Percentiles rank a stretch among this genome's conserved stretches.
Evolutionary conservation across 2,888 invertebrate species (phyloP).

Genomic region (Agrochola litura): DNA sequence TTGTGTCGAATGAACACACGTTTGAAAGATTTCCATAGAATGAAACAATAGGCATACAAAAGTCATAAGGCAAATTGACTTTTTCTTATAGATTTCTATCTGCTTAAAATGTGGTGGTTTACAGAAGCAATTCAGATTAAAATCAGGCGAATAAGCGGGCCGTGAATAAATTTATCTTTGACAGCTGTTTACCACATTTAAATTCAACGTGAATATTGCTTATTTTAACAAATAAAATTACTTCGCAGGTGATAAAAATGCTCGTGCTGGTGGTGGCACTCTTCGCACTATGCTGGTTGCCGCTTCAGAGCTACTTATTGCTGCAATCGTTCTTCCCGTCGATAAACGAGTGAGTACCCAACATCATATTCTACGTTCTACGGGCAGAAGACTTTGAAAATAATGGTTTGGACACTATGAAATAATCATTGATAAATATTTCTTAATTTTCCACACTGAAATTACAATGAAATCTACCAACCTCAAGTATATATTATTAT

Average conservation of each 20-base stretch:
- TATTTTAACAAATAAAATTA: conserved; percentile 21
- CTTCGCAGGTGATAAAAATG: conserved; percentile 96
- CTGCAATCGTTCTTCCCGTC: conserved; percentile 92
- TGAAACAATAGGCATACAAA: neutral
- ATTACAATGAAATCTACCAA: neutral
- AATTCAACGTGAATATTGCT: neutral
- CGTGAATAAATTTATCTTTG: conserved; percentile 29
- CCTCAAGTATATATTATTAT: neutral
- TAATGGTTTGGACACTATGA: neutral
- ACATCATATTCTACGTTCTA: neutral
- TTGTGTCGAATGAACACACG: neutral
- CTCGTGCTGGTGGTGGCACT: conserved; percentile 95
- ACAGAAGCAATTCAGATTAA: conserved; percentile 27
- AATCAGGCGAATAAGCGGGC: conserved; percentile 1
- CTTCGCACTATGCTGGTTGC: conserved; percentile 96
- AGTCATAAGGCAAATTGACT: neutral
- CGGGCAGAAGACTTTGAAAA: neutral
- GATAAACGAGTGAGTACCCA: conserved; percentile 92
- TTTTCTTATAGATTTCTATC: neutral
- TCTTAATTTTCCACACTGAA: no score
- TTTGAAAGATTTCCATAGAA: neutral
- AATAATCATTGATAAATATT: neutral
- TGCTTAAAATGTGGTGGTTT: neutral
- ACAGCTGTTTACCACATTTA: conserved; percentile 14
- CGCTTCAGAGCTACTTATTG: conserved; percentile 94